phyloP scores from a whole-genome alignment of 1,140 invertebrate genomes.

The Helicoverpa armigera region DNA sequence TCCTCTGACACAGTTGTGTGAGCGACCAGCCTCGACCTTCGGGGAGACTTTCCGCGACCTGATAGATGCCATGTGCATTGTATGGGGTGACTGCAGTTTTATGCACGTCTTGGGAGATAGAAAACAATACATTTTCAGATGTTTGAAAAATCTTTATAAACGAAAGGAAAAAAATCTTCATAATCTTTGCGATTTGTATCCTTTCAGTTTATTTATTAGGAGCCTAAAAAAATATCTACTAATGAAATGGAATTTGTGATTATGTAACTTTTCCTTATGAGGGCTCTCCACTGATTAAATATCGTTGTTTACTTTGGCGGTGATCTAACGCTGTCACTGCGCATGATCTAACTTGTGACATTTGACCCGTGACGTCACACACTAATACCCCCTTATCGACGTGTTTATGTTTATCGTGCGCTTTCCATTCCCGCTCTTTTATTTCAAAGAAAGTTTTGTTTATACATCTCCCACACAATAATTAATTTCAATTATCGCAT shows the following conservation, averaged over 20 bases:
- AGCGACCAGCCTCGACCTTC: constrained; percentile 30
- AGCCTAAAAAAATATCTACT: too few species aligned
- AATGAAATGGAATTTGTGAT: too few species aligned
- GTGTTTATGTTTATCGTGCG: constrained; percentile 8
- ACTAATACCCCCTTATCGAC: constrained; percentile 8
- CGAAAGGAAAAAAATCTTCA: too few species aligned
- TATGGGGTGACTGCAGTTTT: background rate
- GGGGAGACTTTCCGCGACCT: constrained; percentile 9
- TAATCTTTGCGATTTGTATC: too few species aligned
- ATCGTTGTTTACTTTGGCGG: constrained; percentile 8
- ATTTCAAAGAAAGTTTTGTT: constrained; percentile 4
- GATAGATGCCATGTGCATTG: constrained; percentile 6
- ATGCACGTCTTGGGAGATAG: too few species aligned
- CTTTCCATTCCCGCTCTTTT: background rate
- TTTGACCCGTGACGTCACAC: constrained; percentile 26
- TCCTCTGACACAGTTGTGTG: constrained; percentile 49
- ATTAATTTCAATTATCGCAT: constrained; percentile 5
- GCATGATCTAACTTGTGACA: constrained; percentile 1
- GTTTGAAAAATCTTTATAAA: too few species aligned
- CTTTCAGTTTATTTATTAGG: too few species aligned
- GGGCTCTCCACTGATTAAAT: background rate
- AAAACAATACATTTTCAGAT: too few species aligned
- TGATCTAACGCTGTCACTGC: background rate
- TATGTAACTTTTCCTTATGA: background rate
- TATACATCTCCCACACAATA: background rate